Evolutionary conservation across 2,888 invertebrate genomes (phyloP).

Genomic region (Pterostichus niger): DNA sequence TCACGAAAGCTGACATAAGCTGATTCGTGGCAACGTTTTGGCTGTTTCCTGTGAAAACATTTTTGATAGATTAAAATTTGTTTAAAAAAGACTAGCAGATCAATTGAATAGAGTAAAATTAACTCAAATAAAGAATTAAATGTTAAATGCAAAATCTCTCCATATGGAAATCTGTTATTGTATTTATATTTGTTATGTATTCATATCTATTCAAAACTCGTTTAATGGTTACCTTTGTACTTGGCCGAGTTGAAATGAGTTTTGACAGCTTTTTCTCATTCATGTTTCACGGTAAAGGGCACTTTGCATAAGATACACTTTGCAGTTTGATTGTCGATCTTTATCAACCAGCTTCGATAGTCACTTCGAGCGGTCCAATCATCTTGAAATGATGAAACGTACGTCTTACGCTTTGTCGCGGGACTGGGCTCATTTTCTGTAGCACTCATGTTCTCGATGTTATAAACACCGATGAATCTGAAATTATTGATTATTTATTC

Average conservation of each 20-base stretch:
- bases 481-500: no score
- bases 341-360: background rate
- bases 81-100: no score
- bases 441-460: background rate
- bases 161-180: no score
- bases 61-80: conserved; percentile 25
- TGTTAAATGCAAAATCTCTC: no score
- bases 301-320: background rate
- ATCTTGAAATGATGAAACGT: conserved; percentile 11
- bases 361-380: background rate
- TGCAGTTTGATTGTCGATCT: background rate
- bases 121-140: no score
- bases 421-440: background rate
- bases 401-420: background rate
- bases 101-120: no score
- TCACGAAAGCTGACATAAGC: conserved; percentile 61
- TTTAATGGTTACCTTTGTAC: no score
- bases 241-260: no score
- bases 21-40: conserved; percentile 51
- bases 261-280: background rate
- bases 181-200: no score
- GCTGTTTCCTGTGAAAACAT: background rate
- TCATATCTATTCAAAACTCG: no score
- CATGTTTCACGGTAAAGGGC: background rate
- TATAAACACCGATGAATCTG: no score